Evolutionary conservation across 2,797 vertebrate genomes (phyloP), one percentile per base, ranked within the genome.

Genomic region (Halcyon leucocephala): DNA sequence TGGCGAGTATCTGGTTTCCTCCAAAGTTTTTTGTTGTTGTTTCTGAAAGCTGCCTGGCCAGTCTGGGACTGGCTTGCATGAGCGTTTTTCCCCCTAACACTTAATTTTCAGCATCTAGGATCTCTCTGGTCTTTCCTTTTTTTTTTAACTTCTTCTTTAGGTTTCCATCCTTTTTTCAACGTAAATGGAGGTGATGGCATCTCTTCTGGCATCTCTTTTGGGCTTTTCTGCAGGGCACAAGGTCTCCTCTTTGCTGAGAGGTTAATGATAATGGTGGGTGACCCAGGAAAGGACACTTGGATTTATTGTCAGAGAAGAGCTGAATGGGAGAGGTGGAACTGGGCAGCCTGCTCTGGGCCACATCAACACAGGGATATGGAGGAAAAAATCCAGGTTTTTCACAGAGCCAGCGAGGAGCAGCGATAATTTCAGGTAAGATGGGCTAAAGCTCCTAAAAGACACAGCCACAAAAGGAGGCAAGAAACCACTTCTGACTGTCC

Each of bases 401-500:
- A 9, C 61, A 29, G 35, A 65, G 16, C 9, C 42, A 35, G 12
- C 0, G 1, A 89, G 25, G 10, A 64, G 15, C 9, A 46, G 15
- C 0, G 1, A 18, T 10, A 49, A 65, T 16, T 58, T 0, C 1
- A 11, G 5, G 2, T 25, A 31, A 73, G 13, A 3, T 15, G 3
- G 9, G 4, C 22, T 62, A 17, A 41, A 88, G 14, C 20, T 58
- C 44, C 69, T 24, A 9, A 79, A 58, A 8, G 29, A 65, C 46
- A 9, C 2, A 64, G 14, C 2, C 35, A 4, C 12, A 8, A n/a
- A 35, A 90, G 21, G 52, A 79, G 62, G 28, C 11, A 37, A 65
- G 13, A 62, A 3, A 16, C 13, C n/a, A 3, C 1, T 0, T 19
- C 46, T 0, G 0, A 1, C 9, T 10, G 16, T 37, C 25, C 37